Conservation (phyloP, 2,113 vertebrate genomes). For the Cyanoderma ruficeps region DNA sequence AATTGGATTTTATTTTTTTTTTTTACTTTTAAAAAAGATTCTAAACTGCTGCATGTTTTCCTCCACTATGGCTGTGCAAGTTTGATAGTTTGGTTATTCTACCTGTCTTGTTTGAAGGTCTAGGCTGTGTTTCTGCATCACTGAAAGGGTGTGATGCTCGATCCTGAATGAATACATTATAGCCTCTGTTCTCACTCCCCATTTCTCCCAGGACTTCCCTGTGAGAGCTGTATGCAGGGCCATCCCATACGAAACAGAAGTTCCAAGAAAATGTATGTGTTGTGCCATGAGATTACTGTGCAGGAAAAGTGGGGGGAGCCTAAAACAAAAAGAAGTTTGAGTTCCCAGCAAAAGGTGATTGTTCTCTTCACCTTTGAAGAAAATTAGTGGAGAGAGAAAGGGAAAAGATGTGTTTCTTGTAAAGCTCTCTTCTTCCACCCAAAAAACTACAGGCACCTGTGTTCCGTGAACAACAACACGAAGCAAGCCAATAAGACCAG, state of each 20-base stretch:
- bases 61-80: fast-evolving
- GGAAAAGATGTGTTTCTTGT: background rate
- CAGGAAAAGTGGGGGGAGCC: background rate
- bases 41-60: background rate
- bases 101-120: background rate
- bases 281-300: background rate
- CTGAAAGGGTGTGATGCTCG: background rate
- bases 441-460: background rate
- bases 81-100: background rate
- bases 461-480: background rate
- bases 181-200: background rate
- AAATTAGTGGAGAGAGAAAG: background rate
- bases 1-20: background rate
- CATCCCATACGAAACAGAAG: background rate
- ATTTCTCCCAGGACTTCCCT: background rate
- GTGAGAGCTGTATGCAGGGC: background rate
- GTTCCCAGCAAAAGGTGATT: background rate
- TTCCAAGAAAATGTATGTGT: background rate
- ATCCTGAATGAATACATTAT: background rate
- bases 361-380: background rate
- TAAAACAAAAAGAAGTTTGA: background rate
- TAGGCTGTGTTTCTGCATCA: background rate
- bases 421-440: background rate
- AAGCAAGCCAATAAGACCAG: background rate
- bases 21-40: background rate